Base-by-base conservation (phyloP, 2,113 vertebrate genomes). In the Nothobranchius furzeri region DNA sequence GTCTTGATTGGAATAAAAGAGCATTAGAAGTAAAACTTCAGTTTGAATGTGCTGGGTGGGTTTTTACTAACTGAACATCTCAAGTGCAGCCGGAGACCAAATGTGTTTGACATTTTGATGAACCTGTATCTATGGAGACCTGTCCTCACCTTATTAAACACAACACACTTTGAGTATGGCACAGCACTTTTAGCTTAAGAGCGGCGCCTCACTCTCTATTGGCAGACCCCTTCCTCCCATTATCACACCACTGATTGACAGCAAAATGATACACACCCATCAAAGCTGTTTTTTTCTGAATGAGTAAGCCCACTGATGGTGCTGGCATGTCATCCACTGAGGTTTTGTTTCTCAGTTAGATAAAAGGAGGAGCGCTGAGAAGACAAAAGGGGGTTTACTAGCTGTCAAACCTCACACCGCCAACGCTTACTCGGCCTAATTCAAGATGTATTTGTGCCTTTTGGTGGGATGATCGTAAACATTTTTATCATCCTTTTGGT, bases 71-170 rank as follows among this genome's bases (percentile, higher is more conserved):
- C 80, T 88, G 75, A 75, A 75, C 75, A 75, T 53, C 79, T 83
- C 68, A 51, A 79, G 61, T 79, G 69, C 48, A 64, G 68, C 52
- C 53, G 37, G 17, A 30, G 46, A 45, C 46, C 1, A 9, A 47
- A 76, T 17, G 64, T 83, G 81, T 71, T 35, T 60, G 54, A 79
- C 81, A 82, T 90, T 61, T 56, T 76, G 76, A 89, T 85, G 46
- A 74, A 68, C 50, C 52, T 6, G 79, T 86, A 65, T 50, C 87
- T 68, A 85, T 82, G 78, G 87, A 81, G 83, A 89, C 87, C 20
- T 40, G 3, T 54, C 57, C 73, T 74, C 9, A 1, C 73, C 62
- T 81, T 56, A 75, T 69, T 82, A 68, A 72, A 76, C 63, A 67
- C 68, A 53, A 74, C 60, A 61, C 65, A 62, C 76, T 87, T 76